Conservation (phyloP, 2,113 vertebrate genomes). For the Gymnogyps californianus region DNA sequence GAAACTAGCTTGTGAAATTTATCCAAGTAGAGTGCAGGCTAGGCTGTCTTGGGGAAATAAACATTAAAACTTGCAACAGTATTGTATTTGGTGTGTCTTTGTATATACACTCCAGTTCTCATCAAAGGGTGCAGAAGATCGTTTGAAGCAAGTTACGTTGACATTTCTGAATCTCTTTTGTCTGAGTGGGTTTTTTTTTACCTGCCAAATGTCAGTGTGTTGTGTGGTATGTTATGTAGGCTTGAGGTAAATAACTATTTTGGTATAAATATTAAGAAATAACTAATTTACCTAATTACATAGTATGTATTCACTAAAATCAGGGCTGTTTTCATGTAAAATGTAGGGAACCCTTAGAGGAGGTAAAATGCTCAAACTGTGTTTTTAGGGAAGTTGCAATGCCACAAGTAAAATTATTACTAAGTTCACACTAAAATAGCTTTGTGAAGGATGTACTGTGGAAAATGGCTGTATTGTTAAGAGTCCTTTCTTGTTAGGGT, state of each 20-base stretch:
- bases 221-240: fast-evolving
- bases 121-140: fast-evolving
- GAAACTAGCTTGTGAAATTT: conserved; percentile 89
- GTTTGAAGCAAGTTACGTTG: not conserved
- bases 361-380: not conserved
- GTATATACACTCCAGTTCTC: fast-evolving
- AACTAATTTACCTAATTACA: not conserved
- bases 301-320: not conserved
- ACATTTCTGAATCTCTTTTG: not conserved
- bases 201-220: fast-evolving
- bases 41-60: conserved; percentile 98
- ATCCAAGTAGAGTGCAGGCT: conserved; percentile 89
- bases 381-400: not conserved
- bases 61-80: conserved; percentile 89
- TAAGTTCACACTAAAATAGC: fast-evolving
- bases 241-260: not conserved
- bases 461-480: not conserved
- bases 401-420: fast-evolving
- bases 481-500: no score
- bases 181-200: not conserved
- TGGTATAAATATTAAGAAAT: not conserved
- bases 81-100: conserved; percentile 55
- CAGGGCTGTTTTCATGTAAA: not conserved
- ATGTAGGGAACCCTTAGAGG: fast-evolving
- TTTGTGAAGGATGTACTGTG: not conserved